phyloP scores from a whole-genome alignment of 2,797 vertebrate genomes.

The Premnoplex brunnescens region DNA sequence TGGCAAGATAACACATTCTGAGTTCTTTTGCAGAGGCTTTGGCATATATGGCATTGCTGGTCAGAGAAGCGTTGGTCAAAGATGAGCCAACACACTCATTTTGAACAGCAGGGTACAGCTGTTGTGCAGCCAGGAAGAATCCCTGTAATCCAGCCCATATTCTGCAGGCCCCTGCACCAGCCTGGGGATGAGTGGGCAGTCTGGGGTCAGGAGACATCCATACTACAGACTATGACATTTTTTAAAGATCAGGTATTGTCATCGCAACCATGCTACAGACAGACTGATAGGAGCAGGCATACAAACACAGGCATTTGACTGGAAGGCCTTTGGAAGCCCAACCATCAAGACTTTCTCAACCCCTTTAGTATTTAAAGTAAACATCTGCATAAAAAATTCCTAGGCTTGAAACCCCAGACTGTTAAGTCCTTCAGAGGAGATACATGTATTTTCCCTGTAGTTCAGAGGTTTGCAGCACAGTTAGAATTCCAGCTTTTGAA shows the following conservation, averaged over 20 bases:
- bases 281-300: neutral
- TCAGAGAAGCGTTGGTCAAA: neutral
- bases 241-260: neutral
- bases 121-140: neutral
- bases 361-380: neutral
- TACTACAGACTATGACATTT: neutral
- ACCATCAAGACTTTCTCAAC: neutral
- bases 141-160: neutral
- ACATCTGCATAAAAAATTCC: slow-evolving; percentile 5
- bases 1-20: neutral
- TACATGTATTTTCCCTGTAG: neutral
- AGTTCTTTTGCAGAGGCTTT: neutral
- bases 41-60: neutral
- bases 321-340: neutral
- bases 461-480: slow-evolving; percentile 1
- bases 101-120: neutral
- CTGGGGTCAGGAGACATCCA: neutral
- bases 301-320: neutral
- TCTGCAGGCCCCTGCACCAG: neutral
- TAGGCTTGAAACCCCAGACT: slow-evolving; percentile 2
- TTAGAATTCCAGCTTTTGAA: neutral
- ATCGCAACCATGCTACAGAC: neutral
- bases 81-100: neutral
- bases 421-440: neutral
- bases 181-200: neutral